These are phyloP conservation scores for Chrysotoxum bicinctum DNA, from an alignment of 2,888 invertebrate species.

Conservation along the genomic window DNA sequence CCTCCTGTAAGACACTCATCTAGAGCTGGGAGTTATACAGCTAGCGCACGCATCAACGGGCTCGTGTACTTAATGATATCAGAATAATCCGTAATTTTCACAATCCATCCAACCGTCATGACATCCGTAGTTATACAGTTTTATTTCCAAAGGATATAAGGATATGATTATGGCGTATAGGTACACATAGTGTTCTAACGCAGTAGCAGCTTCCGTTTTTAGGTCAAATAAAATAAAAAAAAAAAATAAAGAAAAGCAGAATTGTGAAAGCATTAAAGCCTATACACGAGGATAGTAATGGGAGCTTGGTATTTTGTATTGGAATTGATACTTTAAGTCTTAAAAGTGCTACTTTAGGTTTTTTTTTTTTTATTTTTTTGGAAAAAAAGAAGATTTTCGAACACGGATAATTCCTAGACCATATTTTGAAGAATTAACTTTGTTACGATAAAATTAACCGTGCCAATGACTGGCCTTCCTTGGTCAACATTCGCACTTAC, in stretches of 20 bases:
- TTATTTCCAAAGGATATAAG: background rate
- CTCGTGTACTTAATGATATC: slow-evolving; percentile 61
- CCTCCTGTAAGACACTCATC: slow-evolving; percentile 4
- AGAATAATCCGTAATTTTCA: slow-evolving; percentile 62
- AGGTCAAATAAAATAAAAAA: slow-evolving; percentile 36
- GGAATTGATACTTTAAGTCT: background rate
- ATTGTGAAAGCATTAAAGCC: slow-evolving; percentile 45
- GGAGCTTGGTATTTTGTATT: background rate
- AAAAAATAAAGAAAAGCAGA: slow-evolving; percentile 23
- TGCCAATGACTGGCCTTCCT: no score
- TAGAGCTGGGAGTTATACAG: background rate
- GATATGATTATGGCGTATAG: background rate
- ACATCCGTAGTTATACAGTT: slow-evolving; percentile 14
- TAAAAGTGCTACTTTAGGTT: background rate
- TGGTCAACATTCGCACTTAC: no score
- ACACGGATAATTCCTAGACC: no score
- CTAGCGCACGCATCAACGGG: slow-evolving; percentile 48
- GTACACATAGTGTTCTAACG: slow-evolving; percentile 24
- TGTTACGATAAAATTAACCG: no score
- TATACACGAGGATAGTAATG: background rate
- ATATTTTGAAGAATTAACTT: no score
- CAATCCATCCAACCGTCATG: slow-evolving; percentile 37
- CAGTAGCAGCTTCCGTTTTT: slow-evolving; percentile 43
- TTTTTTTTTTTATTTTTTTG: no score
- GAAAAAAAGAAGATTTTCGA: no score